Conservation (phyloP, 2,797 vertebrate species). For the Euphonia xanthogaster region DNA sequence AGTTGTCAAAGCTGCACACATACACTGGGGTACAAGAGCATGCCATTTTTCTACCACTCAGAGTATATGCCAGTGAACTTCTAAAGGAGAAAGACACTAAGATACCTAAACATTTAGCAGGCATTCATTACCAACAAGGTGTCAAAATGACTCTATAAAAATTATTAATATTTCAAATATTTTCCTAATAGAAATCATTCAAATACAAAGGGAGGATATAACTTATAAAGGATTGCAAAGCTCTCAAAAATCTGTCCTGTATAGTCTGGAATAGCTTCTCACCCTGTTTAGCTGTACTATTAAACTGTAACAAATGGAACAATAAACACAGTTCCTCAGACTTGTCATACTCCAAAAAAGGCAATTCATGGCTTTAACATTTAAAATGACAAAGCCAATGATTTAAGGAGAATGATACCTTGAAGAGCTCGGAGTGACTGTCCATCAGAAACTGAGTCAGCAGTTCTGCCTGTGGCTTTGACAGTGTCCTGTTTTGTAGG, state of each 20-base stretch:
- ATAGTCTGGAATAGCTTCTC: neutral
- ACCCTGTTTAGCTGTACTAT: neutral
- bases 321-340: neutral
- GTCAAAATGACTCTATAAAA: neutral
- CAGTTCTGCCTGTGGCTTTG: slow-evolving; percentile 75
- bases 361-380: neutral
- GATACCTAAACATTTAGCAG: neutral
- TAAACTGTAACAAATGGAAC: neutral
- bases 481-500: slow-evolving; percentile 77
- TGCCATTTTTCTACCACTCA: neutral
- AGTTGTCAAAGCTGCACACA: neutral
- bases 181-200: neutral
- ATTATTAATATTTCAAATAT: neutral
- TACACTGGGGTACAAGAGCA: neutral
- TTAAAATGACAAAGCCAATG: neutral
- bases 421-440: slow-evolving; percentile 78
- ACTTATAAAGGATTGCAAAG: neutral
- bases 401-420: slow-evolving; percentile 68
- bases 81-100: neutral
- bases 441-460: slow-evolving; percentile 84
- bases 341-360: neutral
- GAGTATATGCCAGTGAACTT: neutral
- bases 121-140: neutral
- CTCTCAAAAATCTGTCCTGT: neutral
- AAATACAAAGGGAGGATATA: neutral